These are phyloP conservation scores for Fukomys damarensis DNA, from an alignment of 2,113 vertebrate genomes.

Conservation along the genomic window DNA sequence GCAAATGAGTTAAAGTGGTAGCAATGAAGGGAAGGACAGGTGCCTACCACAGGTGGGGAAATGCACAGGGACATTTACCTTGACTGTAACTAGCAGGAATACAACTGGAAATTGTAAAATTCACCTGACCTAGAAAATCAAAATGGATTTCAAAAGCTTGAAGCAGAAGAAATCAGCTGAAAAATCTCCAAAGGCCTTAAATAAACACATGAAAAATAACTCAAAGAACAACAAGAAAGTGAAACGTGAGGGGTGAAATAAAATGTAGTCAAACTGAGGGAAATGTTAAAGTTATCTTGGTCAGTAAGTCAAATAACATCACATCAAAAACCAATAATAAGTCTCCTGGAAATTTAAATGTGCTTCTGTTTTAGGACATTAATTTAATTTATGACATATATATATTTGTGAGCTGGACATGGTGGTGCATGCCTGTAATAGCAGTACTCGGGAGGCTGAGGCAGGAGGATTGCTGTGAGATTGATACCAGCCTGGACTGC, in stretches of 20 bases:
- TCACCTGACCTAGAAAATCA: background rate
- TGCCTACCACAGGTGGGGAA: background rate
- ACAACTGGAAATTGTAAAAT: background rate
- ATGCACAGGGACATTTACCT: background rate
- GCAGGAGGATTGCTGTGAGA: no score
- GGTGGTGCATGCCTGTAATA: no score
- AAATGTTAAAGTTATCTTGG: background rate
- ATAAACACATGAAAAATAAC: background rate
- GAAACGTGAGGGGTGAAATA: background rate
- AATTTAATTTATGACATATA: background rate
- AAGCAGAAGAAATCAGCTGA: background rate
- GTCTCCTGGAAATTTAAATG: background rate
- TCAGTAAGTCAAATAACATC: background rate
- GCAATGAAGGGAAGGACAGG: background rate
- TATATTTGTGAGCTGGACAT: no score
- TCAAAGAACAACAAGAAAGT: background rate
- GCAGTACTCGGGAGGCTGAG: no score
- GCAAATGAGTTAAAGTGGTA: background rate
- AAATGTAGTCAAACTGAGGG: background rate
- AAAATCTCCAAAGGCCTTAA: background rate
- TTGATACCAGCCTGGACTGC: no score
- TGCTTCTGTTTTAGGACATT: background rate
- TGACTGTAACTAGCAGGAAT: background rate
- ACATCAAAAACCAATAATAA: background rate
- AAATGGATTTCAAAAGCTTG: background rate